A percentile compares a stretch with the other conserved stretches of the same genome.
These are phyloP conservation scores for Catamblyrhynchus diadema DNA, from an alignment of 2,797 vertebrate genomes.

Conservation along the genomic window DNA sequence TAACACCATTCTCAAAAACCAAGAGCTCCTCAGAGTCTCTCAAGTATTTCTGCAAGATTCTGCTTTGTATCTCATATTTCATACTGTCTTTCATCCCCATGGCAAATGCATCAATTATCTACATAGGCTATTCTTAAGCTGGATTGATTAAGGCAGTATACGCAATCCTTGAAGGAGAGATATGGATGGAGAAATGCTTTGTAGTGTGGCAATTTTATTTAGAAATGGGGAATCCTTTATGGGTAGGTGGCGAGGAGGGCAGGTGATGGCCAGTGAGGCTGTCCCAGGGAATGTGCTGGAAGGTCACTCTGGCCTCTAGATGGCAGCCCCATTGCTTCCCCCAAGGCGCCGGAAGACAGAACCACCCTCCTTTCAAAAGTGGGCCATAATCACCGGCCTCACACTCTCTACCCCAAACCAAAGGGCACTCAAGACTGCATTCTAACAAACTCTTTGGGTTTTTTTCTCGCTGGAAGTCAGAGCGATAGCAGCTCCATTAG, in stretches of 20 bases:
- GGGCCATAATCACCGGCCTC: not conserved
- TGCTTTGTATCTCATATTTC: not conserved
- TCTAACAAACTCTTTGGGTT: not conserved
- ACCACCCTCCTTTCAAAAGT: not conserved
- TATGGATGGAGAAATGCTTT: not conserved
- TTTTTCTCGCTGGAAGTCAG: not conserved
- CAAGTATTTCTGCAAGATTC: not conserved
- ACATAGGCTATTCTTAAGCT: not conserved
- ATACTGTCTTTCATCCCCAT: not conserved
- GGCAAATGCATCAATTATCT: not conserved
- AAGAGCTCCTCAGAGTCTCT: not conserved
- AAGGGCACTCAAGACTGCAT: not conserved
- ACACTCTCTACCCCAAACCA: not conserved
- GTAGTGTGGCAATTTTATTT: not conserved
- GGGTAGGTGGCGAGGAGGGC: not conserved
- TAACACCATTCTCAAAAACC: not conserved
- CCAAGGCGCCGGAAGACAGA: not conserved
- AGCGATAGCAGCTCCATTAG: not conserved
- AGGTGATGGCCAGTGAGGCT: not conserved
- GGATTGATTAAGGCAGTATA: not conserved
- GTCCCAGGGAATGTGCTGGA: not conserved
- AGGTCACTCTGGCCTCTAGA: constrained; percentile 6
- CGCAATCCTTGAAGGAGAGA: not conserved
- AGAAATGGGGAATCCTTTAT: not conserved
- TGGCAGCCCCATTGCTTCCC: constrained; percentile 9